A percentile compares a stretch with the other conserved stretches of the same genome.
phyloP scores from a whole-genome alignment of 2,113 vertebrate species.

The Tretioscincus oriximinensis region DNA sequence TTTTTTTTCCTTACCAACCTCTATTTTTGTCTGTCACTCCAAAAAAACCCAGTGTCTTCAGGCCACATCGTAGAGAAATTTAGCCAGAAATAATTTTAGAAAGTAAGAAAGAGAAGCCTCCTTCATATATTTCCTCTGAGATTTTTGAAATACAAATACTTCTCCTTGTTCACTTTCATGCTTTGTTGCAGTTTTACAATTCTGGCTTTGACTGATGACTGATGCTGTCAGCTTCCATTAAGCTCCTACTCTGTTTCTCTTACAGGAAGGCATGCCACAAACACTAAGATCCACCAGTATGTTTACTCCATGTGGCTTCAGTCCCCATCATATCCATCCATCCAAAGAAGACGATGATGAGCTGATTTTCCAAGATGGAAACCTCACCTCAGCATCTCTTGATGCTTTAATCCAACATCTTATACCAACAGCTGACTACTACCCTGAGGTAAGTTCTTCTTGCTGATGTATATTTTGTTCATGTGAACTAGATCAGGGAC shows the following conservation, averaged over 20 bases:
- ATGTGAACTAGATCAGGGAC: constrained; percentile 44
- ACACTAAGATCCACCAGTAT: constrained; percentile 83
- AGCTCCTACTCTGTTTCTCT: constrained; percentile 22
- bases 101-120: not conserved
- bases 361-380: constrained; percentile 79
- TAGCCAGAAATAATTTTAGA: no score
- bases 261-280: constrained; percentile 86
- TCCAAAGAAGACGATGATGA: constrained; percentile 77
- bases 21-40: no score
- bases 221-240: not conserved
- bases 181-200: not conserved
- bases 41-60: no score
- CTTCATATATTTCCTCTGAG: fast-evolving
- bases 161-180: not conserved
- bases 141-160: constrained; percentile 14
- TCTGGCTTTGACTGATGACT: not conserved
- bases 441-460: constrained; percentile 81
- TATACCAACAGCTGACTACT: constrained; percentile 89
- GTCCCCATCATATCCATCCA: constrained; percentile 80
- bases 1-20: no score
- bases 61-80: no score
- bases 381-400: constrained; percentile 87
- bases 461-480: constrained; percentile 42
- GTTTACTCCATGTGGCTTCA: constrained; percentile 86
- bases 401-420: constrained; percentile 90